phyloP scores from a whole-genome alignment of 1,140 invertebrate species.

The Oryctes rhinoceros region DNA sequence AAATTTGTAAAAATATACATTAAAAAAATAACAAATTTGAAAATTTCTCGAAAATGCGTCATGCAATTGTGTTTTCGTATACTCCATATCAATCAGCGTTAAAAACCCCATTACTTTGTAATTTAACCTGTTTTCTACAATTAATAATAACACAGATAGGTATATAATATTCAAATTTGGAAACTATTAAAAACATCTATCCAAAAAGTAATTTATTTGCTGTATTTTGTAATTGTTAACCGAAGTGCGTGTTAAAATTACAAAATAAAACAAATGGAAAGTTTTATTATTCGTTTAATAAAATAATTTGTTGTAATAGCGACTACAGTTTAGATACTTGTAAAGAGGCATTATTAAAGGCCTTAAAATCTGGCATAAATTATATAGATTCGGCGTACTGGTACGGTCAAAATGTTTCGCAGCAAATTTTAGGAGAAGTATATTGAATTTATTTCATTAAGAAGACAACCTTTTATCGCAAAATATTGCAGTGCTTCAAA shows the following conservation, averaged over 20 bases:
- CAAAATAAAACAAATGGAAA: neutral
- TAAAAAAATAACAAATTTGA: too few species aligned
- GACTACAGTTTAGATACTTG: slow-evolving; percentile 69
- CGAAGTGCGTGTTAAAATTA: too few species aligned
- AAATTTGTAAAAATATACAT: too few species aligned
- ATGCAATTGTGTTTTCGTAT: neutral
- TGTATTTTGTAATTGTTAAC: too few species aligned
- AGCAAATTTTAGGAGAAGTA: slow-evolving; percentile 84
- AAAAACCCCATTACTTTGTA: too few species aligned
- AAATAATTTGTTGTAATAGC: slow-evolving; percentile 58
- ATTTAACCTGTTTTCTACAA: too few species aligned
- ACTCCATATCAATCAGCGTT: too few species aligned
- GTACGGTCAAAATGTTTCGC: slow-evolving; percentile 88
- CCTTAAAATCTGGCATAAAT: slow-evolving; percentile 84
- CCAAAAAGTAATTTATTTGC: neutral
- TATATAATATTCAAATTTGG: neutral
- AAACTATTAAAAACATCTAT: neutral
- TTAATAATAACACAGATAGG: too few species aligned
- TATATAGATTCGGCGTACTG: slow-evolving; percentile 92
- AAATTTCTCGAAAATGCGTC: too few species aligned
- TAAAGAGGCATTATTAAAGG: slow-evolving; percentile 73
- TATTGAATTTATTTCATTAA: slow-evolving; percentile 44
- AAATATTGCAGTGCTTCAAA: slow-evolving; percentile 39
- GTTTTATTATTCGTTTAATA: neutral
- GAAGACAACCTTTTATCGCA: neutral